Conservation (phyloP, 2,113 vertebrate species). For the Leucopternis melanops region DNA sequence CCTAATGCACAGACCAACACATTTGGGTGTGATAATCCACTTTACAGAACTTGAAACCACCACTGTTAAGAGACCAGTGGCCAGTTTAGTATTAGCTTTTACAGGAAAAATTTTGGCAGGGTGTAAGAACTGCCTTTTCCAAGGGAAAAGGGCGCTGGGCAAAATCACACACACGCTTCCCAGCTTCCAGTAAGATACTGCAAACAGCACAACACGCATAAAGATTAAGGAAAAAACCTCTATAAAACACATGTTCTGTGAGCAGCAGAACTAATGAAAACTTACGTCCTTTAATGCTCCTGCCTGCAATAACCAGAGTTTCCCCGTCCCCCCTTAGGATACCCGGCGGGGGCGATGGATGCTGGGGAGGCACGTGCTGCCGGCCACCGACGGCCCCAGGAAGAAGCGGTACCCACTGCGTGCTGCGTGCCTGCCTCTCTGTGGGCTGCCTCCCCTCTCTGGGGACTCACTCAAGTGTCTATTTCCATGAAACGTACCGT, state of each 20-base stretch:
- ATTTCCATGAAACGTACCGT: not conserved
- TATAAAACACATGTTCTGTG: not conserved
- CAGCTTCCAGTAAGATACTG: not conserved
- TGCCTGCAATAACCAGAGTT: not conserved
- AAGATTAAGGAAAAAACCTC: not conserved
- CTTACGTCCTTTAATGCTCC: not conserved
- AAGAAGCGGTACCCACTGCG: not conserved
- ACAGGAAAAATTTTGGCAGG: not conserved
- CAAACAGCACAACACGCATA: not conserved
- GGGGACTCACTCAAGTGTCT: not conserved
- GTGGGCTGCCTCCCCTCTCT: not conserved
- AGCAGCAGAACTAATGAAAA: not conserved
- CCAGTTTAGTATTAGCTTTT: not conserved
- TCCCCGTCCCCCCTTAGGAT: fast-evolving
- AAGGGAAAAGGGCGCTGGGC: not conserved
- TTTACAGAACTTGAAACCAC: not conserved
- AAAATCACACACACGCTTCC: not conserved
- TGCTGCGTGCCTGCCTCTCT: not conserved
- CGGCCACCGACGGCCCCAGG: too few species aligned
- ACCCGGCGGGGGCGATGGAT: not conserved
- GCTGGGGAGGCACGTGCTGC: not conserved
- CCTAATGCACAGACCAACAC: not conserved
- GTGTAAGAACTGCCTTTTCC: not conserved
- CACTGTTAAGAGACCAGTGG: not conserved
- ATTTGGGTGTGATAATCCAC: not conserved